These are phyloP conservation scores for Edolisoma coerulescens DNA, from an alignment of 2,113 vertebrate species.

Conservation along the genomic window DNA sequence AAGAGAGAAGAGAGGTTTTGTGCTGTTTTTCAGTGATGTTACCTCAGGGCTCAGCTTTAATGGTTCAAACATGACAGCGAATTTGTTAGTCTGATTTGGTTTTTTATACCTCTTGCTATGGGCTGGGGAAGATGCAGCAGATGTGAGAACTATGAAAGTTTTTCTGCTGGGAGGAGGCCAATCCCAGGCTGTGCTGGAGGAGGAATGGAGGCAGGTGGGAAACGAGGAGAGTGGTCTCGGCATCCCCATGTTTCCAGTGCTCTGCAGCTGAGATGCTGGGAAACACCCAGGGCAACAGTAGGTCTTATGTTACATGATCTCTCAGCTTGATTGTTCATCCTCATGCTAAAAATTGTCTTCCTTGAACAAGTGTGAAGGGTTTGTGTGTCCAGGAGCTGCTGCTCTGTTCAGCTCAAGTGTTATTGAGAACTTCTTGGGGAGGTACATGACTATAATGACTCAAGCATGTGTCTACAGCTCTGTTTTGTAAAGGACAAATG, in stretches of 20 bases:
- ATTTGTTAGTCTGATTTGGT: background rate
- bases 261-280: background rate
- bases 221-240: background rate
- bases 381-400: background rate
- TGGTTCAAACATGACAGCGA: background rate
- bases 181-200: background rate
- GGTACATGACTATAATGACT: background rate
- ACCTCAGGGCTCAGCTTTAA: background rate
- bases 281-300: background rate
- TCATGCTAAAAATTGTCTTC: background rate
- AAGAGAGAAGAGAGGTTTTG: background rate
- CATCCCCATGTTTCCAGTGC: background rate
- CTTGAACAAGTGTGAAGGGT: background rate
- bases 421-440: background rate
- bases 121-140: background rate
- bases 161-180: background rate
- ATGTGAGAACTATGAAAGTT: background rate
- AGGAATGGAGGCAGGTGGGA: background rate
- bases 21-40: background rate
- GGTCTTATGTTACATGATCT: background rate
- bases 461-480: background rate
- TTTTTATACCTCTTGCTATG: background rate
- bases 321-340: background rate
- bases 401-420: background rate
- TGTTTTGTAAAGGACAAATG: constrained; percentile 5